These are phyloP conservation scores for Micropoecilia bifurca DNA, from an alignment of 2,797 vertebrate genomes.

Conservation along the genomic window DNA sequence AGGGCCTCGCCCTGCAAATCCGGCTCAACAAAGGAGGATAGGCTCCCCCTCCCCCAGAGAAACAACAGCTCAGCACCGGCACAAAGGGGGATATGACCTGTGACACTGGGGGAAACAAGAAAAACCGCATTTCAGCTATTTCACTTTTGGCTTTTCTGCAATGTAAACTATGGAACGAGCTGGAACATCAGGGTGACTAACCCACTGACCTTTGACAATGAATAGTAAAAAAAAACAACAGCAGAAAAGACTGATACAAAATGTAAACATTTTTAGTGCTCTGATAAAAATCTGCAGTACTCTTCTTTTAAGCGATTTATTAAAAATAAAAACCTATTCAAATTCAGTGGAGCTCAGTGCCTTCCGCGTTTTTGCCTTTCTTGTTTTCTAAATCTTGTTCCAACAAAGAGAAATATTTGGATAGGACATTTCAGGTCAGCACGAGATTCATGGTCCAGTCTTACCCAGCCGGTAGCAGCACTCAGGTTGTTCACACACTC, in stretches of 20 bases:
- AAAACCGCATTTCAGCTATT: conserved; percentile 55
- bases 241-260: conserved; percentile 15
- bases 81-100: conserved; percentile 70
- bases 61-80: conserved; percentile 67
- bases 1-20: conserved; percentile 72
- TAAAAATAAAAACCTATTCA: background rate
- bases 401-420: background rate
- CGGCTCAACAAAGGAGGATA: conserved; percentile 74
- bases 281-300: conserved; percentile 5
- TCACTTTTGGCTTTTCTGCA: conserved; percentile 22
- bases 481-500: background rate
- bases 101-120: conserved; percentile 59
- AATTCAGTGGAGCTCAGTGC: background rate
- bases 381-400: no score
- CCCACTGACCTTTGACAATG: conserved; percentile 16
- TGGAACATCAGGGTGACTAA: conserved; percentile 21
- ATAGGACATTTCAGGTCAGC: background rate
- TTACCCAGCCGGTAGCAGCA: background rate
- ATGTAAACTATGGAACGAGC: conserved; percentile 10
- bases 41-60: conserved; percentile 68
- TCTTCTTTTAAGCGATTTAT: background rate
- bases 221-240: conserved; percentile 12
- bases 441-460: background rate
- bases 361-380: background rate
- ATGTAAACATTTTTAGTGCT: conserved; percentile 36